Base-by-base conservation (phyloP, 1,140 invertebrate genomes). In the Harpegnathos saltator region DNA sequence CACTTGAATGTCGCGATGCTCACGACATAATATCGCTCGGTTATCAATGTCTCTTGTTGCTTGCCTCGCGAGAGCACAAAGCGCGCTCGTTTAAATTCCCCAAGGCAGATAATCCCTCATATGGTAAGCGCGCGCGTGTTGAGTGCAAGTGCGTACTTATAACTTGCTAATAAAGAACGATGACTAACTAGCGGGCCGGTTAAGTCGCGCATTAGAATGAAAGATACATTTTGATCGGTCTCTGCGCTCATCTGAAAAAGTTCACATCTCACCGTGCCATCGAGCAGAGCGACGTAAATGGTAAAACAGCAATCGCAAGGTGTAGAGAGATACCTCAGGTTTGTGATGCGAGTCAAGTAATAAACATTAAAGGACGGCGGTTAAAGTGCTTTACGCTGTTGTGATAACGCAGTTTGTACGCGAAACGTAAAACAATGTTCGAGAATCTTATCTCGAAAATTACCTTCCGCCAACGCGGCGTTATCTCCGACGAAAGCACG, bases 401-500 rank as follows among this genome's bases (percentile, higher is more conserved):
- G 52, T 65, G 65, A 80, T 80, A 80, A 9, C n/a, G 22, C 33
- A 24, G 33, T 78, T 69, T 78, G 63, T 56, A 69, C 54, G 33
- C 38, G 54, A 71, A 71, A 80, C 33, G n/a, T 71, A 58, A 71
- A 80, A 80, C 75, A 80, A 69, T 80, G 75, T 80, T 71, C 65
- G 65, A 48, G 63, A 80, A 80, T 58, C 65, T 80, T 80, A 80
- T 80, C 75, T 71, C 29, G 52, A 68, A 71, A 80, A 80, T 80
- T 80, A 80, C 65, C 75, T 80, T 69, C 65, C 65, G 75, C 33
- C 65, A 17, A 66, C 74, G 74, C 9, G 75, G 52, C 38, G 65
- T 71, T 80, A 80, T 80, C 65, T 71, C 33, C 65, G 75, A 80
- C 75, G 75, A 80, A 80, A 80, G 75, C 71, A 80, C 54, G 71